Base-by-base conservation (phyloP, 2,888 invertebrate species). In the Drosophila peninsularis region DNA sequence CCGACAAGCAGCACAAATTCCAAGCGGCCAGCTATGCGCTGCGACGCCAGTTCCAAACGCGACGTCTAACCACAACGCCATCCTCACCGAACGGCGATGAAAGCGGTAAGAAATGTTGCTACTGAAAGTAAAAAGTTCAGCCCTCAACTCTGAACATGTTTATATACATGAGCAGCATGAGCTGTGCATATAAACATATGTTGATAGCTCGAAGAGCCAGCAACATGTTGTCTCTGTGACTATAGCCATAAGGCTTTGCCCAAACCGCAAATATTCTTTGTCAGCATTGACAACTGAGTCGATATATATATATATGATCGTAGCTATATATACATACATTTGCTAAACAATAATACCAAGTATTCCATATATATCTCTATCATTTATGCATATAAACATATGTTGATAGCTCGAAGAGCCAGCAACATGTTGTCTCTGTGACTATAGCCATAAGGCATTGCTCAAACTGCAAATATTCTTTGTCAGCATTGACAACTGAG, bases 1-100 rank as follows among this genome's bases (percentile, higher is more conserved):
- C 27, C 27, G 63, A 70, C 60, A 65, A 84, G 42, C 77, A 75
- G n/a, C 64, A 75, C 34, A 84, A 87, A 64, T 82, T 88, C 56
- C 80, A 77, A 32, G 58, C 85, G 50, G 80, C 83, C 30, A 82
- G 82, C 65, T 82, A 60, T 17, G 82, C 82, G 27, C 68, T 90
- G 53, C 85, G 90, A 17, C 84, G 90, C 4, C 90, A 91, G 62
- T 91, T 88, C 61, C 90, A 90, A 61, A 77, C 87, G 41, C 85
- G 90, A 49, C 90, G 91, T 11, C 71, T 89, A 37, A 83, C 89
- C 53, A 88, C 90, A 62, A 85, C 88, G 74, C 69, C 82, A 11
- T 57, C 86, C 6, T 57, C 81, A 17, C 27, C 71, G 11, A 76
- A 45, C 13, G 62, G 61, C 34, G 90, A 89, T 62, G 90, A 89